Base-by-base conservation (phyloP, 2,113 vertebrate species). In the Echinops telfairi region DNA sequence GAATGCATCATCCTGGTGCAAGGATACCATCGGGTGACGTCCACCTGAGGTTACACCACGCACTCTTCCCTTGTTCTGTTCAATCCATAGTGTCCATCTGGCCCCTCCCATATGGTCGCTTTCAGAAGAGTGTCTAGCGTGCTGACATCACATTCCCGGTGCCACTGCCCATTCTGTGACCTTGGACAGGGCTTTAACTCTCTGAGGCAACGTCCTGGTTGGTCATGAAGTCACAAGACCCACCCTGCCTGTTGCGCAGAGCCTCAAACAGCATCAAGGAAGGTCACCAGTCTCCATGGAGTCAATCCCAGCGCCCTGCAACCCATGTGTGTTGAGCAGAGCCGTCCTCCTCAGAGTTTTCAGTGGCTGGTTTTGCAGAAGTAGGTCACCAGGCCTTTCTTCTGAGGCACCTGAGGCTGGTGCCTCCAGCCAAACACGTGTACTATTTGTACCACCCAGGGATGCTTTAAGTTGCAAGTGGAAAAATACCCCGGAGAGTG, bases 81-180 rank as follows among this genome's bases (percentile, higher is more conserved):
- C 23, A 25, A 64, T 64, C 23, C 19, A 6, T 9, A 64, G 62
- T 64, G 23, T 68, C 47, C 29, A 14, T 77, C 38, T 77, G 23
- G 25, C 11, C 10, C 33, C 29, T 76, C 12, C 31, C 2, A 64
- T 12, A 1, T 20, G 0, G 0, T 88, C 83, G 36, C 31, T 31
- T 57, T 36, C 11, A 15, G 38, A 33, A 23, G 62, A 89, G 83
- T 80, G 84, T 86, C 94, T 80, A 86, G 60, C 86, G 53, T 4
- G 10, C 60, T 71, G 36, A 53, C 85, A 53, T 90, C 68, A 80
- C 33, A 7, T 22, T 40, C 43, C 81, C 22, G 14, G 31, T 62
- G 36, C 89, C 33, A 16, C 31, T 23, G 43, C 38, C 75, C 16
- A 6, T 6, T 47, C 47, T 53, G 47, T 53, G 47, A 53, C 47